Percentiles rank a stretch among this genome's conserved stretches.
Conservation (phyloP, 2,797 vertebrate genomes). For the Tarsius wallacei region DNA sequence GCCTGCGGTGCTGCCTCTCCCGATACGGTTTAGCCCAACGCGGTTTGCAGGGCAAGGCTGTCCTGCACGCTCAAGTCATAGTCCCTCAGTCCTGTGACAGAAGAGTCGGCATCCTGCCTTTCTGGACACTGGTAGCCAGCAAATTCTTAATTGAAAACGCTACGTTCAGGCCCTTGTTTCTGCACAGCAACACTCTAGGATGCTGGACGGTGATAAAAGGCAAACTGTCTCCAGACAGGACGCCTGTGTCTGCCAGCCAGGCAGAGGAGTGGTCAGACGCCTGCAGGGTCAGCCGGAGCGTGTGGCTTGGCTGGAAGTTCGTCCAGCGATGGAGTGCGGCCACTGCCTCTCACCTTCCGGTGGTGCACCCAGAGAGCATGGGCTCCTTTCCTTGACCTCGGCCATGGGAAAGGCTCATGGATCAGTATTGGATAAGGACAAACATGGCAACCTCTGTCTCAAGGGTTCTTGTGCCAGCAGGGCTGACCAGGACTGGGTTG, state of each 20-base stretch:
- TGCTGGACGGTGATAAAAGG: neutral
- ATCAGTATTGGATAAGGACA: neutral
- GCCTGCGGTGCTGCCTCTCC: neutral
- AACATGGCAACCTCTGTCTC: neutral
- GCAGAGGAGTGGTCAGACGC: neutral
- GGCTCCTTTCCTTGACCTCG: neutral
- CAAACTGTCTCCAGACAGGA: neutral
- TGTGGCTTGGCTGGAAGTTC: neutral
- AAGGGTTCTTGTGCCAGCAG: constrained; percentile 1
- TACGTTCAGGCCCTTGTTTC: neutral
- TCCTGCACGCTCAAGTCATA: neutral
- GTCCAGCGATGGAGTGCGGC: neutral
- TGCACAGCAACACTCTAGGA: neutral
- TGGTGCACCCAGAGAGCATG: neutral
- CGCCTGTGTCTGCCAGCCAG: neutral
- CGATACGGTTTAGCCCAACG: neutral
- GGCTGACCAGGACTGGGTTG: neutral
- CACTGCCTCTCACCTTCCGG: neutral
- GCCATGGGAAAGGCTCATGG: neutral
- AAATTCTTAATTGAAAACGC: neutral
- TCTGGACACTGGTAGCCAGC: neutral
- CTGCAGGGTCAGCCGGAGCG: neutral
- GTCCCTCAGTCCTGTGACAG: neutral
- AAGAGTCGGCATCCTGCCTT: neutral
- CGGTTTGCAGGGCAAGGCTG: neutral